Evolutionary conservation across 1,140 invertebrate genomes (phyloP).

Genomic region (Protaetia brevitarsis): DNA sequence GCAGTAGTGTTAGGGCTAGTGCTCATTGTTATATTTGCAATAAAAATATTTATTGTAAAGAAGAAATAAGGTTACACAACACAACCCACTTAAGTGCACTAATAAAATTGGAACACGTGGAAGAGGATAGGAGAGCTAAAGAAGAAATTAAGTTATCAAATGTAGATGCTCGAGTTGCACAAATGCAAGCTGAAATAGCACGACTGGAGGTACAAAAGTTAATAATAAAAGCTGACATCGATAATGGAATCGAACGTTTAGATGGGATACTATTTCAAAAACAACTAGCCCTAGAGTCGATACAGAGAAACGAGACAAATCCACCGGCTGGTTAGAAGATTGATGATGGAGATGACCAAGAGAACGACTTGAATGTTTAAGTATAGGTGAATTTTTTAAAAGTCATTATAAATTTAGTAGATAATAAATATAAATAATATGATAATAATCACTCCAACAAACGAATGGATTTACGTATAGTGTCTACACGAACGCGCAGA

Average conservation of each 20-base stretch:
- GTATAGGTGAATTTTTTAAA: constrained; percentile 1
- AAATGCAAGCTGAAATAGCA: too few species aligned
- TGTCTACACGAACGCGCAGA: too few species aligned
- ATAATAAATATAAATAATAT: constrained; percentile 8
- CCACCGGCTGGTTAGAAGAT: constrained; percentile 3
- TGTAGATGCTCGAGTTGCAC: not conserved
- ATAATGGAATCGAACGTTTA: not conserved
- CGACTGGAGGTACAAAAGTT: too few species aligned
- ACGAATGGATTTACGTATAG: too few species aligned
- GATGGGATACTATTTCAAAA: constrained; percentile 2
- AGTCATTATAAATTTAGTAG: constrained; percentile 3
- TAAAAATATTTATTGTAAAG: not conserved
- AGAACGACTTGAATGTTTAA: not conserved
- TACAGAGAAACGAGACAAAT: not conserved
- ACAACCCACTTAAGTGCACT: not conserved
- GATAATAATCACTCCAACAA: too few species aligned
- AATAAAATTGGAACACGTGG: not conserved
- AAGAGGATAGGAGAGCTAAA: not conserved
- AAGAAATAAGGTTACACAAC: not conserved
- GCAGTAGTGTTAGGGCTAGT: not conserved
- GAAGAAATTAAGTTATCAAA: not conserved
- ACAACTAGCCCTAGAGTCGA: constrained; percentile 1
- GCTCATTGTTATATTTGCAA: constrained; percentile 8
- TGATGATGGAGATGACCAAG: not conserved
- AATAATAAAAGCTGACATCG: not conserved